phyloP scores from a whole-genome alignment of 2,113 vertebrate species.

The chimpanzee (Pan troglodytes) region DNA sequence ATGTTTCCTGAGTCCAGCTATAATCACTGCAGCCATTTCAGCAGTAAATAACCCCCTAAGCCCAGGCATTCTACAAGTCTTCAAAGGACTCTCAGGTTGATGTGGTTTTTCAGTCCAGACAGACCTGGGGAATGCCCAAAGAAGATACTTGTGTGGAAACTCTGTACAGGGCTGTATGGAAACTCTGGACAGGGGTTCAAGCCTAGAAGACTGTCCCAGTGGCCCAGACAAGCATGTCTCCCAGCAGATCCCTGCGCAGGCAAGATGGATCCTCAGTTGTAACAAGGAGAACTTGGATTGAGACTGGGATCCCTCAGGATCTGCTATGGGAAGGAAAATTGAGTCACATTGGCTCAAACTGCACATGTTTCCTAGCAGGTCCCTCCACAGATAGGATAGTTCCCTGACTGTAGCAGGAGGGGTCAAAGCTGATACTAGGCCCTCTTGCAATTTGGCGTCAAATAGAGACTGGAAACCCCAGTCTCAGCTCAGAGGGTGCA shows the following conservation, averaged over 20 bases:
- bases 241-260: not conserved
- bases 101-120: too few species aligned
- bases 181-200: not conserved
- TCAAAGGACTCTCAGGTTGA: too few species aligned
- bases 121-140: not conserved
- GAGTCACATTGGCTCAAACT: not conserved
- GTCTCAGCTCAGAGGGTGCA: too few species aligned
- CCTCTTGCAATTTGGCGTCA: not conserved
- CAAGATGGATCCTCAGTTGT: not conserved
- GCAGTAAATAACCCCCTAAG: too few species aligned
- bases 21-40: not conserved
- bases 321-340: not conserved
- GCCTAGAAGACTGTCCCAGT: not conserved
- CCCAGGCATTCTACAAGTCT: too few species aligned
- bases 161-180: not conserved
- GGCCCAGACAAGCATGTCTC: not conserved
- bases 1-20: not conserved
- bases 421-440: not conserved
- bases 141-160: not conserved
- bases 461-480: too few species aligned
- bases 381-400: not conserved
- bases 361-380: not conserved
- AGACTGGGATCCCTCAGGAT: not conserved
- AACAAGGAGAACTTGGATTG: not conserved
- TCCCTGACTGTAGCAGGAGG: not conserved